These are phyloP conservation scores for Varanus komodoensis DNA, from an alignment of 2,113 vertebrate species.

Conservation along the genomic window DNA sequence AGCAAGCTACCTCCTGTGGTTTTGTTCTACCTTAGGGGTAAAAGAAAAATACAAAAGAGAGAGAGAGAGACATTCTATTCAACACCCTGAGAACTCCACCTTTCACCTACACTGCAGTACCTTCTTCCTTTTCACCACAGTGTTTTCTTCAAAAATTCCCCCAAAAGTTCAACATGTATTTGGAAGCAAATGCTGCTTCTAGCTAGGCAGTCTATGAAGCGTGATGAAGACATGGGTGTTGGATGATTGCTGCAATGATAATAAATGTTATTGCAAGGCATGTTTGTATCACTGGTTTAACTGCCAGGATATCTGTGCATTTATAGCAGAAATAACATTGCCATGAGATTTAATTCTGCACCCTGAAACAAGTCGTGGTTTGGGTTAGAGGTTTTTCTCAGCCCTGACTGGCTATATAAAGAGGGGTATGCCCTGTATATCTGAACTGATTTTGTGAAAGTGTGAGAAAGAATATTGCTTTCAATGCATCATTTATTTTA, in stretches of 20 bases:
- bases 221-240: slow-evolving; percentile 65
- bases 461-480: neutral
- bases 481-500: slow-evolving; percentile 1
- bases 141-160: slow-evolving; percentile 56
- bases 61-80: slow-evolving; percentile 35
- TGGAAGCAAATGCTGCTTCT: slow-evolving; percentile 69
- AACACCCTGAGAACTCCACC: slow-evolving; percentile 14
- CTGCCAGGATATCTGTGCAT: slow-evolving; percentile 1
- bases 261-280: slow-evolving; percentile 61
- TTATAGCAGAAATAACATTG: slow-evolving; percentile 1
- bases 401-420: neutral
- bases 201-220: slow-evolving; percentile 67
- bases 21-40: neutral
- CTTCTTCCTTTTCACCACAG: slow-evolving; percentile 9
- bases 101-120: slow-evolving; percentile 47
- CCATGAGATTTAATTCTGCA: slow-evolving; percentile 7
- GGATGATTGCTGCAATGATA: slow-evolving; percentile 68
- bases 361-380: neutral
- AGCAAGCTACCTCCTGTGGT: neutral
- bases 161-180: slow-evolving; percentile 72
- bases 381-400: neutral
- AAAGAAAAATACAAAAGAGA: neutral
- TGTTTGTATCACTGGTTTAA: slow-evolving; percentile 24
- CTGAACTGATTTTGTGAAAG: slow-evolving; percentile 8
- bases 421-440: neutral